phyloP scores from a whole-genome alignment of 2,888 invertebrate species.

The Caenorhabditis afra region DNA sequence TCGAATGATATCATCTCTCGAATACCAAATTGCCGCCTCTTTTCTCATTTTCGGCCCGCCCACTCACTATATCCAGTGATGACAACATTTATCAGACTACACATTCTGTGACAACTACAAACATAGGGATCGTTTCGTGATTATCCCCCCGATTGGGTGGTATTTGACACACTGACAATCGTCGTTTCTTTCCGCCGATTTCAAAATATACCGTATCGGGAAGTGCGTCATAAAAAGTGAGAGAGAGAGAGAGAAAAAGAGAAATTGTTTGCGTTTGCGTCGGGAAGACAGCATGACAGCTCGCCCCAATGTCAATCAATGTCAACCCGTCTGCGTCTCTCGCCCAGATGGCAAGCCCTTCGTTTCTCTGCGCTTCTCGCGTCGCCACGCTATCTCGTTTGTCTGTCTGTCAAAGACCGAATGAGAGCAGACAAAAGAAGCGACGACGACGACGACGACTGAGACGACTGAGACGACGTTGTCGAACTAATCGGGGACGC shows the following conservation, averaged over 20 bases:
- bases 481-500: constrained; percentile 45
- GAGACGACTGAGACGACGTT: constrained; percentile 6
- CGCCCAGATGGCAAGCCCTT: constrained; percentile 18
- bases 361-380: constrained; percentile 26
- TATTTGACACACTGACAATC: neutral
- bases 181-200: constrained; percentile 1
- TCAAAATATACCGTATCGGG: constrained; percentile 34
- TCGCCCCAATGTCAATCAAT: constrained; percentile 63
- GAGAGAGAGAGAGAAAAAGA: constrained; percentile 25
- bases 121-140: neutral
- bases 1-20: constrained; percentile 43
- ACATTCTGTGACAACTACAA: too few species aligned
- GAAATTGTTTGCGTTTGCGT: constrained; percentile 38
- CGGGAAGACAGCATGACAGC: constrained; percentile 53
- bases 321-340: constrained; percentile 45
- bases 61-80: neutral
- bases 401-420: constrained; percentile 27
- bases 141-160: neutral
- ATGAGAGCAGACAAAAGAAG: constrained; percentile 32
- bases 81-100: too few species aligned
- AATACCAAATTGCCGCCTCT: neutral
- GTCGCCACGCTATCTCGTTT: constrained; percentile 15
- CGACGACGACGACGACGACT: constrained; percentile 18
- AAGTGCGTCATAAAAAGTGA: constrained; percentile 12
- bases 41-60: neutral